These are phyloP conservation scores for Mesorhabditis spiculigera DNA, from an alignment of 2,888 invertebrate species.

Conservation along the genomic window DNA sequence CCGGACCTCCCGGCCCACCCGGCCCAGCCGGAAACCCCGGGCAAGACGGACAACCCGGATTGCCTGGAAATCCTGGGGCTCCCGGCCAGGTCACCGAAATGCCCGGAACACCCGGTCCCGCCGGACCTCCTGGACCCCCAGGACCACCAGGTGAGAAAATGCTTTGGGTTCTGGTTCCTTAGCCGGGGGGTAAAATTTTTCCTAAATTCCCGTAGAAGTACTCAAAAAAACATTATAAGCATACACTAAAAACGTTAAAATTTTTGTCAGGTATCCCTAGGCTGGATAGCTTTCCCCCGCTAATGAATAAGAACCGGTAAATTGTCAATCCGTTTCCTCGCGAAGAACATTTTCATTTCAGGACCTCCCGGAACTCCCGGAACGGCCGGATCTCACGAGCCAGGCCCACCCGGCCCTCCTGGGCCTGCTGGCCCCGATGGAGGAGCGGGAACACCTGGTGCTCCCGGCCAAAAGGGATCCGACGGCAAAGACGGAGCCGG, in stretches of 20 bases:
- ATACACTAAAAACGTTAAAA: constrained; percentile 5
- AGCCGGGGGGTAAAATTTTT: no score
- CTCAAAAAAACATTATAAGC: no score
- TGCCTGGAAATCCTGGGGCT: constrained; percentile 36
- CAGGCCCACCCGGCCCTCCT: constrained; percentile 41
- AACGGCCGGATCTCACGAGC: constrained; percentile 25
- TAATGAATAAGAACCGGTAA: no score
- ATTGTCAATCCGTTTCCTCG: no score
- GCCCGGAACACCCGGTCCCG: constrained; percentile 41
- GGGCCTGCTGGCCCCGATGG: constrained; percentile 43
- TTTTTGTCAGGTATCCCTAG: neutral
- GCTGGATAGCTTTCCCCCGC: no score
- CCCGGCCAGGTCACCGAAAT: constrained; percentile 39
- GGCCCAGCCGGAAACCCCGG: constrained; percentile 41
- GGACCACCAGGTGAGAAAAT: constrained; percentile 26
- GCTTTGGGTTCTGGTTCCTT: no score
- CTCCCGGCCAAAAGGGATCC: constrained; percentile 17
- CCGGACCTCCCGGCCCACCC: constrained; percentile 34
- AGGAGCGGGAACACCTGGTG: constrained; percentile 39
- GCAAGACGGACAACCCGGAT: constrained; percentile 36
- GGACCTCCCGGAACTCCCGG: constrained; percentile 42
- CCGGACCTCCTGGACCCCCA: constrained; percentile 39
- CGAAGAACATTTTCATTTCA: no score
- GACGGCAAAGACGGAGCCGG: constrained; percentile 11
- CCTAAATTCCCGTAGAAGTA: no score